A percentile compares a stretch with the other conserved stretches of the same genome.
Conservation (phyloP, 2,113 vertebrate species). For the Fukomys damarensis region DNA sequence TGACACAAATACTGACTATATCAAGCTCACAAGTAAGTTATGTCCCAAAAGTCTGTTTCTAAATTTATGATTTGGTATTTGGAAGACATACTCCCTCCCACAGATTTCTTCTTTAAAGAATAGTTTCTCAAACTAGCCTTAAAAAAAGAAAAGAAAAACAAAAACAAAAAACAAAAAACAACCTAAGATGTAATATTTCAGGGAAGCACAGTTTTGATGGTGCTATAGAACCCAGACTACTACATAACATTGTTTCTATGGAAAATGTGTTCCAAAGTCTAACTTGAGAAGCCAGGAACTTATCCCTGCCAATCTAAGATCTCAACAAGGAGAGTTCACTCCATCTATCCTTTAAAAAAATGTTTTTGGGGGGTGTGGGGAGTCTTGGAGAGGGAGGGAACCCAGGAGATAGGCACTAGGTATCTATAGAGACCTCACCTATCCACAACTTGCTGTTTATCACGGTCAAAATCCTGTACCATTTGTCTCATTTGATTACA, state of each 20-base stretch:
- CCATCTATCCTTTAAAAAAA: background rate
- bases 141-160: no score
- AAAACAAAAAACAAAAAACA: background rate
- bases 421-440: slow-evolving; percentile 84
- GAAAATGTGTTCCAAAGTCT: slow-evolving; percentile 65
- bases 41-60: slow-evolving; percentile 68
- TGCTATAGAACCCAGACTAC: slow-evolving; percentile 19
- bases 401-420: background rate
- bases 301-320: background rate
- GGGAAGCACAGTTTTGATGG: background rate
- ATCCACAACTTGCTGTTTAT: slow-evolving; percentile 94
- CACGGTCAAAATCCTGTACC: slow-evolving; percentile 95
- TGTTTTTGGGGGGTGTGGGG: background rate
- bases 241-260: slow-evolving; percentile 27
- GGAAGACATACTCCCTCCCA: slow-evolving; percentile 61
- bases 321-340: background rate
- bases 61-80: slow-evolving; percentile 72
- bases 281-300: slow-evolving; percentile 34
- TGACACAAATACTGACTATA: background rate
- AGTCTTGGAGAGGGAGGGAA: background rate
- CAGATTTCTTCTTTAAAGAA: slow-evolving; percentile 53
- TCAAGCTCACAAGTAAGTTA: slow-evolving; percentile 70
- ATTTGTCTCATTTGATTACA: slow-evolving; percentile 97
- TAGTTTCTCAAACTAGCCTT: slow-evolving; percentile 7
- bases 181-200: slow-evolving; percentile 5